Evolutionary conservation across 2,797 vertebrate genomes (phyloP), one percentile per base, ranked within the genome.

Genomic region (Psittacula derbiana): DNA sequence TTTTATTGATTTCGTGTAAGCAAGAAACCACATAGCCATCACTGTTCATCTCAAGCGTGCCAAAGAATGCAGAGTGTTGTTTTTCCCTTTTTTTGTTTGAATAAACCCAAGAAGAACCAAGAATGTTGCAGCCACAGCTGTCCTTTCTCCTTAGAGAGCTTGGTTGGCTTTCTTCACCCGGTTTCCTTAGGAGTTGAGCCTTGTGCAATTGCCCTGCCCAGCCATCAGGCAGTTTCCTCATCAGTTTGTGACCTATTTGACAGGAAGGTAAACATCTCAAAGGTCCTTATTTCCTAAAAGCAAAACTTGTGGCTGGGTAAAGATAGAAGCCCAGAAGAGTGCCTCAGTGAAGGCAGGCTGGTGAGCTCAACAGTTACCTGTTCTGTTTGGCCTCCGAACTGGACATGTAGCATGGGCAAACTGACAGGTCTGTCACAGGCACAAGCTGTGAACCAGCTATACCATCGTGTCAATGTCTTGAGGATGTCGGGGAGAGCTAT

Each of bases 121-220:
- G 41, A 73, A 25, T 71, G 33, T 91, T 84, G 74, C 66, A 79
- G 64, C 33, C 43, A 50, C 60, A 52, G 71, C 74, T 65, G 18
- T 82, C n/a, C 40, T 64, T 94, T 86, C 83, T 82, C 33, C 71
- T 71, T 27, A n/a, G 52, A 94, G 40, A 61, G 60, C 46, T 64
- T 33, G 11, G 10, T 16, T 69, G 58, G 41, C 66, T 94, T 92
- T 70, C 61, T 89, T 74, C 47, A 25, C 33, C 23, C 10, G 1
- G 1, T 76, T 88, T 92, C 28, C 38, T 89, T 62, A 44, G 49
- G 64, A 76, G 36, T 3, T 78, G 43, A 50, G 55, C 71, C 78
- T 87, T 64, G 31, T 67, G 65, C 61, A 64, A 3, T 60, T 93
- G 44, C 57, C 52, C 50, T 86, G 14, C 47, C 61, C 50, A 1